These are phyloP conservation scores for Pluvianellus socialis DNA, from an alignment of 2,113 vertebrate genomes.

Conservation along the genomic window DNA sequence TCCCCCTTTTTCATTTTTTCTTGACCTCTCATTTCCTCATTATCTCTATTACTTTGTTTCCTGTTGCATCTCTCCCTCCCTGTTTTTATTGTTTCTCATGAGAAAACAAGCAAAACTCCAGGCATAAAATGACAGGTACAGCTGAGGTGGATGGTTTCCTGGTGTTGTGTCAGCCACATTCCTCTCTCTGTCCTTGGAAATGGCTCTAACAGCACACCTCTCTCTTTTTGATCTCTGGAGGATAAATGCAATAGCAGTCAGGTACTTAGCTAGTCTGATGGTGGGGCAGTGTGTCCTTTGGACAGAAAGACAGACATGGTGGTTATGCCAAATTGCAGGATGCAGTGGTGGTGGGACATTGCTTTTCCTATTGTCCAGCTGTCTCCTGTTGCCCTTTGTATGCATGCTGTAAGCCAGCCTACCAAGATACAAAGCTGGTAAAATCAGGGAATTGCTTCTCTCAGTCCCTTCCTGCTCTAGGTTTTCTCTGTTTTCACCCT, in stretches of 20 bases:
- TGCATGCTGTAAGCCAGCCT: not conserved
- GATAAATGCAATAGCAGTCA: not conserved
- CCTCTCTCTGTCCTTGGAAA: not conserved
- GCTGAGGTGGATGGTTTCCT: not conserved
- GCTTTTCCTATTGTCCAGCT: not conserved
- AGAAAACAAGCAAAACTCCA: not conserved
- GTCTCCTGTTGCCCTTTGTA: not conserved
- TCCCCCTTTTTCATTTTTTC: not conserved
- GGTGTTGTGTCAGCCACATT: not conserved
- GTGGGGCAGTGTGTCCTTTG: not conserved
- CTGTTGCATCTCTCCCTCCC: not conserved
- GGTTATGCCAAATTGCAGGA: not conserved
- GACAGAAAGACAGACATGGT: not conserved
- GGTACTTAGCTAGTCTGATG: too few species aligned
- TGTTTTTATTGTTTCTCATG: not conserved
- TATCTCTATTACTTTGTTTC: not conserved
- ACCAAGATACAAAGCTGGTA: not conserved
- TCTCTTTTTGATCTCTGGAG: not conserved
- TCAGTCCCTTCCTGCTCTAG: not conserved
- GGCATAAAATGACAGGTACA: not conserved
- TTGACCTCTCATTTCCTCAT: not conserved
- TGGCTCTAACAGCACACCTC: fast-evolving
- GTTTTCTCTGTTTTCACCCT: not conserved
- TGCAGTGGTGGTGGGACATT: too few species aligned
- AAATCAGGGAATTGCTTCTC: not conserved